Evolutionary conservation across 2,113 vertebrate species (phyloP), one percentile per base, ranked within the genome.

Genomic region (Maccullochella peelii): DNA sequence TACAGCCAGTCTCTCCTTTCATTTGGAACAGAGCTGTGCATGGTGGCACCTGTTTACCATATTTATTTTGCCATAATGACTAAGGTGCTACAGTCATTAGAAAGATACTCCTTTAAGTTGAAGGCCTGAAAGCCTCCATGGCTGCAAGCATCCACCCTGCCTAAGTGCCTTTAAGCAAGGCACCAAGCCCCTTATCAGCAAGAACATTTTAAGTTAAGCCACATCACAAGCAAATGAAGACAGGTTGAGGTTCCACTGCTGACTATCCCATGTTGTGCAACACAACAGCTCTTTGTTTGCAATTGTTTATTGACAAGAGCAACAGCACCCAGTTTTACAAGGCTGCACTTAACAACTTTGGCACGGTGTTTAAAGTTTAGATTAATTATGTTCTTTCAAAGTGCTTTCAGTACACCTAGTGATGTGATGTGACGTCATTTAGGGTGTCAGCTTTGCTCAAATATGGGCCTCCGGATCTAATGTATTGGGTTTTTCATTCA

Each of bases 251-350:
- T 54, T 42, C n/a, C 12, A 42, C 21, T n/a, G 15, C 27, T 59
- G 52, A 44, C 25, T 30, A 11, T 8, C 23, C 49, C 7, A 8
- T 61, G 25, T 21, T 66, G 33, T 16, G 65, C 25, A 58, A 62
- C 27, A 52, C n/a, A 74, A 63, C 52, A 57, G 59, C 65, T 84
- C 74, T 70, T 58, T 50, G 59, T 38, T 54, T 79, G 54, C 77
- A 85, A 85, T 84, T 81, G 70, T 88, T 83, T 83, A 89, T 79
- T 80, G 86, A 89, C 79, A 82, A 79, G 70, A 77, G 68, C 47
- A 71, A 77, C 8, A 67, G 65, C 12, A 14, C 52, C 49, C 58
- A 0, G 38, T 77, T 85, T 89, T 57, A 69, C 55, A 83, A 50
- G 50, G 71, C 62, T 61, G 47, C n/a, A n/a, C 30, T 68, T 44